A percentile compares a stretch with the other conserved stretches of the same genome.
phyloP scores from a whole-genome alignment of 2,888 invertebrate genomes.

The Trachelus iudaicus region DNA sequence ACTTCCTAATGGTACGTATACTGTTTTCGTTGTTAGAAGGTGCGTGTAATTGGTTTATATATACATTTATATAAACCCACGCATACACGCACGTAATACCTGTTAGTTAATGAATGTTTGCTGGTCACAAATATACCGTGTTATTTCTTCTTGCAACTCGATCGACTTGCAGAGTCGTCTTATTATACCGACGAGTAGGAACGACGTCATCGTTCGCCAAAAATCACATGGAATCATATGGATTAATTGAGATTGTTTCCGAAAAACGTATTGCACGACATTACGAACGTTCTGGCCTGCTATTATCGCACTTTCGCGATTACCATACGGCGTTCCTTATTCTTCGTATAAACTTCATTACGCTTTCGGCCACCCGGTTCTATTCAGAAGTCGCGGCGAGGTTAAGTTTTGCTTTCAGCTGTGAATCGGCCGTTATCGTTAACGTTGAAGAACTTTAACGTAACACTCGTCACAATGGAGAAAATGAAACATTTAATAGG shows the following conservation, averaged over 20 bases:
- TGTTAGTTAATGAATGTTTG: neutral
- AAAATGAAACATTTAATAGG: constrained; percentile 6
- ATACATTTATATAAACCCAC: neutral
- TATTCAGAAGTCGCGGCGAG: no score
- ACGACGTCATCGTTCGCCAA: neutral
- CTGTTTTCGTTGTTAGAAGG: neutral
- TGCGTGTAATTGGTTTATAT: neutral
- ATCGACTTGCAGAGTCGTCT: neutral
- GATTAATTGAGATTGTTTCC: neutral
- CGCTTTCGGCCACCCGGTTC: no score
- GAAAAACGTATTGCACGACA: neutral
- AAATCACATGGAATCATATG: neutral
- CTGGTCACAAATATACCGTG: neutral
- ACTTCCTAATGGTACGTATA: neutral
- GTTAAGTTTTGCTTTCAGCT: no score
- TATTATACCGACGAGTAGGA: neutral
- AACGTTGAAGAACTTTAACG: constrained; percentile 13
- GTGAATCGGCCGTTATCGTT: constrained; percentile 2
- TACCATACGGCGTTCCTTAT: neutral
- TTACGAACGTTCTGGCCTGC: neutral
- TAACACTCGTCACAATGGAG: neutral
- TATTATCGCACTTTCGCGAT: neutral
- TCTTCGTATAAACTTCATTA: no score
- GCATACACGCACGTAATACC: neutral
- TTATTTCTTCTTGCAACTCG: neutral